These are phyloP conservation scores for Zaprionus bogoriensis DNA, from an alignment of 2,888 invertebrate genomes.

Conservation along the genomic window DNA sequence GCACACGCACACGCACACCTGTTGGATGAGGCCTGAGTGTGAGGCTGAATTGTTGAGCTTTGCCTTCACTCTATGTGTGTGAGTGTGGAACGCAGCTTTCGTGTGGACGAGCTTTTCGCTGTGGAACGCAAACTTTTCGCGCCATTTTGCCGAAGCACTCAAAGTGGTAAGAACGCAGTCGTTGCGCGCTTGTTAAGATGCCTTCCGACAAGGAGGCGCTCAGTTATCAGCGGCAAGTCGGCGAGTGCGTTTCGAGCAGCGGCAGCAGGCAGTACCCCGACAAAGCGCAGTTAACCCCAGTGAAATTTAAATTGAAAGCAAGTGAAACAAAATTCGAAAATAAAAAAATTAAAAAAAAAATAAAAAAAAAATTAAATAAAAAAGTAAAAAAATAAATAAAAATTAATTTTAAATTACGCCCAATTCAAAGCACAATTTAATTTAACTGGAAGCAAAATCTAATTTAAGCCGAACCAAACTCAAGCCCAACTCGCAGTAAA, in stretches of 20 bases:
- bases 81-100: constrained; percentile 62
- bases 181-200: constrained; percentile 62
- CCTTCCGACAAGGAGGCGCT: no score
- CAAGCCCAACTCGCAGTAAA: not conserved
- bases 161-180: constrained; percentile 62
- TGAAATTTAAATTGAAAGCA: not conserved
- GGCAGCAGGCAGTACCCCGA: not conserved
- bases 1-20: constrained; percentile 43
- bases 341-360: no score
- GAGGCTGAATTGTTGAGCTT: constrained; percentile 11
- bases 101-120: constrained; percentile 46
- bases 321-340: not conserved
- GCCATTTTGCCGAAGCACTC: constrained; percentile 54
- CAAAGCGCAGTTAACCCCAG: constrained; percentile 1
- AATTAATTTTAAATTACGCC: no score
- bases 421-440: no score
- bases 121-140: constrained; percentile 62
- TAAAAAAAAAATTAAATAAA: no score
- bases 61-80: no score
- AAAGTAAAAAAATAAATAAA: no score
- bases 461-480: not conserved
- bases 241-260: constrained; percentile 60
- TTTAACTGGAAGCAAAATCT: no score
- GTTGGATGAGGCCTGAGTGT: constrained; percentile 31
- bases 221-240: constrained; percentile 65